Base-by-base conservation (phyloP, 2,113 vertebrate species). In the human region DNA sequence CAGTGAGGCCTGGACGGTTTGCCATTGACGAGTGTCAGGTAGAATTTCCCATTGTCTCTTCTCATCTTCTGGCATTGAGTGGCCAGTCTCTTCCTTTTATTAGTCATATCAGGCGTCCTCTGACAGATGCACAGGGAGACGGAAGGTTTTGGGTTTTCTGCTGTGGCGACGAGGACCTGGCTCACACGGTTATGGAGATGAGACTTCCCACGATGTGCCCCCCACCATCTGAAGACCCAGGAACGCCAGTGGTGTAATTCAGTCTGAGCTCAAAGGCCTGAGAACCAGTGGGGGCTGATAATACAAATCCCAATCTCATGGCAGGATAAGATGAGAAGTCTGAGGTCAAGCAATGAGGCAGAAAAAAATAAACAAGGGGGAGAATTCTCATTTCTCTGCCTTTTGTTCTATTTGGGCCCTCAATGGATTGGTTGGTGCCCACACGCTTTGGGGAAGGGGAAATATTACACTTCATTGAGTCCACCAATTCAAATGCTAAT, bases 1-100 rank as follows among this genome's bases (percentile, higher is more conserved):
- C 25, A 40, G n/a, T 2, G n/a, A 27, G n/a, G 16, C n/a, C 6
- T 2, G 7, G 75, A 45, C 1, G 0, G 14, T 66, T 64, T 23
- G 6, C 72, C 38, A 57, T 79, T 93, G 43, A 93, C 4, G 30
- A 32, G 5, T 73, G n/a, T 38, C 73, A 45, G 5, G 7, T 6
- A 30, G 20, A 35, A 75, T 78, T 38, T n/a, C 35, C 12, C 27
- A 12, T 22, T 4, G 2, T 40, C 64, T 25, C 73, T 22, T 48
- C 14, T 78, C 30, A 5, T 14, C 35, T 75, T 68, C 45, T 20
- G 13, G 13, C 48, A 32, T 38, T 48, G 43, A 78, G 43, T 10
- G 61, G 27, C 23, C 7, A 9, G 40, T 12, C 2, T 35, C 61
- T 27, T 61, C 3, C 0, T 13, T 68, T 43, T 89, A 30, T 48